Percentiles rank a stretch among this genome's conserved stretches.
phyloP scores from a whole-genome alignment of 2,888 invertebrate species.

The Nasonovia ribisnigri region DNA sequence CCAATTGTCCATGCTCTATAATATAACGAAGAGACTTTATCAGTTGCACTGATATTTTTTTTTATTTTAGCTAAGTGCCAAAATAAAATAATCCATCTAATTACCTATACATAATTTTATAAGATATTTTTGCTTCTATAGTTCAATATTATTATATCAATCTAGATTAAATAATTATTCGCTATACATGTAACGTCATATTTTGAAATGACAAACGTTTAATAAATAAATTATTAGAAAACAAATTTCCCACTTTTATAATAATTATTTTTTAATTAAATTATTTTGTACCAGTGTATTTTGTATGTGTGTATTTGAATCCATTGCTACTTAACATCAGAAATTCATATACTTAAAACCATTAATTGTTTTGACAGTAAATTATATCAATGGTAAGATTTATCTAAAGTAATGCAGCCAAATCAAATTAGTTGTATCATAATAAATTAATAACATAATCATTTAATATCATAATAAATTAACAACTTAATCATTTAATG shows the following conservation, averaged over 20 bases:
- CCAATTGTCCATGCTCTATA: slow-evolving; percentile 38
- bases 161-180: neutral
- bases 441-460: neutral
- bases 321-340: neutral
- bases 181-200: neutral
- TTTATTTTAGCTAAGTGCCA: slow-evolving; percentile 50
- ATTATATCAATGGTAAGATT: neutral
- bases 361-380: no score
- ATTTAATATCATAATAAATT: neutral
- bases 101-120: neutral
- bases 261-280: slow-evolving; percentile 26
- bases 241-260: neutral
- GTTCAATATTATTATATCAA: neutral
- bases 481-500: neutral
- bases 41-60: slow-evolving; percentile 5
- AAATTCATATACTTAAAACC: neutral
- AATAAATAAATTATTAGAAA: neutral
- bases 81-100: slow-evolving; percentile 10
- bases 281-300: slow-evolving; percentile 17
- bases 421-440: no score
- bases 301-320: neutral
- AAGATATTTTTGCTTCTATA: neutral
- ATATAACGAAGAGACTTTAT: slow-evolving; percentile 10
- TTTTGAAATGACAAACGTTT: neutral
- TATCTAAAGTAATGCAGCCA: neutral